Evolutionary conservation across 2,797 vertebrate genomes (phyloP), one percentile per base, ranked within the genome.

Genomic region (Scarus forsteni): DNA sequence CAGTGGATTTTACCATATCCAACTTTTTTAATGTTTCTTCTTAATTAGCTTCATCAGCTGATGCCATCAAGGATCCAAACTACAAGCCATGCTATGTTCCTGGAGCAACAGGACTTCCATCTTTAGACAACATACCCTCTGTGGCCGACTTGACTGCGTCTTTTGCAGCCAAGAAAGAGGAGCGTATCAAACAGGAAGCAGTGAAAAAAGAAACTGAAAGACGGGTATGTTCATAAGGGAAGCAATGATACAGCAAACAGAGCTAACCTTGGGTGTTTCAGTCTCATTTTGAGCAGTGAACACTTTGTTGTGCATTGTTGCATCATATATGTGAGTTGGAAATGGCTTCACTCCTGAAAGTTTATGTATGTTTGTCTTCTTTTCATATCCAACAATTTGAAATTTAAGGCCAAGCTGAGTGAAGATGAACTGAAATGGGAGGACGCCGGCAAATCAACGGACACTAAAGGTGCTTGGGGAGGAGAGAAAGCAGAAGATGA

Each of bases 121-220:
- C 85, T 1, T 60, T 95, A 36, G 92, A 92, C 84, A 94, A 94
- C 89, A 94, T 95, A 43, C 94, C 94, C 1, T 95, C 94, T 0
- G 94, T 95, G 60, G 94, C 94, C 14, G 94, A 94, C 60, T 70
- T 95, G 56, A 84, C 93, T 0, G 94, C 93, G 7, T 82, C 85
- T 15, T 94, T 95, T 18, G 75, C 86, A 3, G 93, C 92, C 44
- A 92, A 92, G 66, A 95, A 94, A 74, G 93, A 95, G 62, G 93
- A 94, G 64, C 93, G 94, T 46, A 75, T 94, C 6, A 92, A 86
- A 85, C 88, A 95, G 70, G 96, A 96, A 85, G 89, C 90, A 38
- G 94, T 96, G 82, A 96, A 95, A 92, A 96, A 95, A 70, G 95
- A 96, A 56, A 73, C 79, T 9, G 96, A 90, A 56, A 89, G 93